These are phyloP conservation scores for Calliopsis andreniformis DNA, from an alignment of 1,140 invertebrate genomes.

Conservation along the genomic window DNA sequence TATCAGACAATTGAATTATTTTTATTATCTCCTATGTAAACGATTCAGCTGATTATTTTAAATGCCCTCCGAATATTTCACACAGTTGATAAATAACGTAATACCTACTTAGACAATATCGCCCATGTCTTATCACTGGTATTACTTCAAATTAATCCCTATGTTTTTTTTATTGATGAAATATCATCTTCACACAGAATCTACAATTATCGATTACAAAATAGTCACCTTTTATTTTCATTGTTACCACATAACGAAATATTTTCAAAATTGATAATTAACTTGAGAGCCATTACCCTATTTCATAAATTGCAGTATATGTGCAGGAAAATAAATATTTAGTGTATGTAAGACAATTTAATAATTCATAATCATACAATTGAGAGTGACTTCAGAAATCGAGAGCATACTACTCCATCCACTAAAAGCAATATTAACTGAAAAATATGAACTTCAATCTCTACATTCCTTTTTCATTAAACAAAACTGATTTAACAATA, in stretches of 20 bases:
- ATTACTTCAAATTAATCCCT: constrained; percentile 60
- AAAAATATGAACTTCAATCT: too few species aligned
- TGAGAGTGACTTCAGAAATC: too few species aligned
- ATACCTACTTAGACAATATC: constrained; percentile 48
- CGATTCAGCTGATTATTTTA: constrained; percentile 36
- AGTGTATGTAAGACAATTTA: too few species aligned
- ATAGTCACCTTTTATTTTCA: neutral
- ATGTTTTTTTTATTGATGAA: constrained; percentile 21
- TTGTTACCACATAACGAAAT: neutral
- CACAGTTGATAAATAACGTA: constrained; percentile 38
- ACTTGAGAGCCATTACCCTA: too few species aligned
- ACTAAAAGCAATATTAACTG: too few species aligned
- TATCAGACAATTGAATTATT: constrained; percentile 29
- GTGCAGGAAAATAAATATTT: too few species aligned
- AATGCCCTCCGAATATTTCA: constrained; percentile 47
- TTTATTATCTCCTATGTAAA: constrained; percentile 7
- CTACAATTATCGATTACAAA: neutral
- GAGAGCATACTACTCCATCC: too few species aligned
- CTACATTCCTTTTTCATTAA: too few species aligned
- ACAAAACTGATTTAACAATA: too few species aligned
- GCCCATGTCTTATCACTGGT: constrained; percentile 57
- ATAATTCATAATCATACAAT: too few species aligned
- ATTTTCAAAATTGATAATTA: neutral
- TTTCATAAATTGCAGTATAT: too few species aligned
- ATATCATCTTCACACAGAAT: constrained; percentile 22